Base-by-base conservation (phyloP, 2,888 invertebrate species). In the Chalcosyrphus nemorum region DNA sequence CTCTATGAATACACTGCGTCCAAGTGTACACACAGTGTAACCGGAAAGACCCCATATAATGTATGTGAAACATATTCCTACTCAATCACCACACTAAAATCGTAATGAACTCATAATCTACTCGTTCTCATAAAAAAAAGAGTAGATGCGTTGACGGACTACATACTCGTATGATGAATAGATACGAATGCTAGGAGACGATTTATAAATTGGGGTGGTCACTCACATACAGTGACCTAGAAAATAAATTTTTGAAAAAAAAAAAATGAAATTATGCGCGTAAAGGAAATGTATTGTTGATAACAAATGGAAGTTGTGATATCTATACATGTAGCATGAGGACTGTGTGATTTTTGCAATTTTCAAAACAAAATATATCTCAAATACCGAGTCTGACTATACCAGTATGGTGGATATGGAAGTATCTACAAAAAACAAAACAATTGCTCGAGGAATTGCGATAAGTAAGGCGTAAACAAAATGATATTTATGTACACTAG, bases 31-130 rank as follows among this genome's bases (percentile, higher is more conserved):
- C 56, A 54, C 45, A 54, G 27, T 56, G 29, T 27, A 63, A 78
- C 78, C 78, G 78, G 78, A 78, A 78, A 77, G 61, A 61, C 45
- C 61, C 61, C 77, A 77, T 76, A 68, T 61, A 61, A 65, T 43
- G 13, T 24, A 63, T 56, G 57, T 65, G 19, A 43, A 43, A 76
- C 59, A 21, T 27, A 54, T 41, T 66, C 72, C 65, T 27, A 54
- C 52, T 66, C 72, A 72, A 72, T 66, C 65, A 43, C n/a, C 9
- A 43, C 27, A 50, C 35, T 68, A 52, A 59, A 68, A 77, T 47
- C 65, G 21, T 63, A 70, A 77, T 78, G 57, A 66, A 68, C 74
- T 68, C 43, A 72, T 65, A 72, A 65, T 78, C 72, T 65, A 50
- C 47, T 72, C 78, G 32, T 78, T 35, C 65, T 71, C 43, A 32